A percentile compares a stretch with the other conserved stretches of the same genome.
Conservation (phyloP, 2,888 invertebrate species). For the Drosophila affinis region DNA sequence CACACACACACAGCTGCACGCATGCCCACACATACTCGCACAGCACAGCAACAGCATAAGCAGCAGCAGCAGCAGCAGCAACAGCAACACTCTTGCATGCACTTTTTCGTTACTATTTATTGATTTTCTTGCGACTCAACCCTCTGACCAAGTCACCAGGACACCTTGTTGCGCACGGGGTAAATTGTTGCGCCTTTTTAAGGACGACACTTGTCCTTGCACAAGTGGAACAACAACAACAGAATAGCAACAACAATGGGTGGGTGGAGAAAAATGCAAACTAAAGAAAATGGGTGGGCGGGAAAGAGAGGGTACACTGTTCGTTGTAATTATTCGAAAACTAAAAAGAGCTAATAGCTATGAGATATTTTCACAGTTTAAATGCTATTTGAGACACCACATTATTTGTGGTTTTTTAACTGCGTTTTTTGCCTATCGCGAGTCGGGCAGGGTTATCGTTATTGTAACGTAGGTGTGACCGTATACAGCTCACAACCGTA, state of each 20-base stretch:
- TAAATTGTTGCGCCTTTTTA: slow-evolving; percentile 74
- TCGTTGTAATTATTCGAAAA: slow-evolving; percentile 35
- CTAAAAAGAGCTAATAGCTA: slow-evolving; percentile 39
- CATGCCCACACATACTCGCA: slow-evolving; percentile 36
- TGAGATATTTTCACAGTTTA: slow-evolving; percentile 53
- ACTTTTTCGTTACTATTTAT: slow-evolving; percentile 59
- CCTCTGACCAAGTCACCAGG: slow-evolving; percentile 6
- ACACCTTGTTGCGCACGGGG: slow-evolving; percentile 62
- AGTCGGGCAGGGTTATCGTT: not conserved
- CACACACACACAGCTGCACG: slow-evolving; percentile 42
- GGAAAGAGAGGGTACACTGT: slow-evolving; percentile 1
- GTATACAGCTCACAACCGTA: no score
- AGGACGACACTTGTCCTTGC: slow-evolving; percentile 53
- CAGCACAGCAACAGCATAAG: slow-evolving; percentile 17
- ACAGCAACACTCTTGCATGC: slow-evolving; percentile 47
- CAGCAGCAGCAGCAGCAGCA: slow-evolving; percentile 23
- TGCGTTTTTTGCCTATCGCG: not conserved
- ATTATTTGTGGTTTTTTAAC: slow-evolving; percentile 13
- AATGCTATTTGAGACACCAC: slow-evolving; percentile 61
- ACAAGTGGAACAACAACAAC: slow-evolving; percentile 27
- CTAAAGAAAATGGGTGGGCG: not conserved
- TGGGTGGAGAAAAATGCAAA: slow-evolving; percentile 6
- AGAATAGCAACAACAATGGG: slow-evolving; percentile 19
- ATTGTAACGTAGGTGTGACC: not conserved
- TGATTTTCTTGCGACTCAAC: slow-evolving; percentile 66